phyloP scores from a whole-genome alignment of 2,113 vertebrate species.

The Terrapene triunguis region DNA sequence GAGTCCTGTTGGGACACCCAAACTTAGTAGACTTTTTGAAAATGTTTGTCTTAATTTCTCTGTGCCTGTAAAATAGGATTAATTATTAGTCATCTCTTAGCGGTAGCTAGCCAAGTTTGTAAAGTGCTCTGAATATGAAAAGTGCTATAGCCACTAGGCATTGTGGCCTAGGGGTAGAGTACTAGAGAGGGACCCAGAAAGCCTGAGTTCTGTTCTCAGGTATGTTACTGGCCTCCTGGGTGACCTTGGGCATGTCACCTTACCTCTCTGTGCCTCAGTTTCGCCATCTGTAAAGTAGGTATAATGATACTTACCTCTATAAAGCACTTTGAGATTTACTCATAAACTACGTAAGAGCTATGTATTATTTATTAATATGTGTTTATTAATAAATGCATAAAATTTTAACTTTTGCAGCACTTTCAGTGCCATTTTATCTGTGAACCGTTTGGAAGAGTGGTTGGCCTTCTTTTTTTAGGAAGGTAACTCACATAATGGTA shows the following conservation, averaged over 20 bases:
- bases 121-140: not conserved
- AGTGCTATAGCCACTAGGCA: not conserved
- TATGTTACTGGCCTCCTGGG: not conserved
- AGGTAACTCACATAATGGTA: not conserved
- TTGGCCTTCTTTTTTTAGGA: not conserved
- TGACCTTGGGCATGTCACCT: not conserved
- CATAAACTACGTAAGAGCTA: not conserved
- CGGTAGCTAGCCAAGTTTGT: not conserved
- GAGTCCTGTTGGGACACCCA: not conserved
- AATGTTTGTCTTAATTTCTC: not conserved
- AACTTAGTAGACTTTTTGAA: not conserved
- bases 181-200: not conserved
- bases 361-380: not conserved
- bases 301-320: not conserved
- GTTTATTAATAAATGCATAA: not conserved
- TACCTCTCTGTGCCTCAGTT: not conserved
- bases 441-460: not conserved
- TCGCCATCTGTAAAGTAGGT: not conserved
- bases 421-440: not conserved
- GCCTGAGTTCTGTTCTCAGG: not conserved
- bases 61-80: not conserved
- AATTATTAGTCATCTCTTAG: not conserved
- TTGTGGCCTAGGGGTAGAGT: no score
- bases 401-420: not conserved
- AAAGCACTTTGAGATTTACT: not conserved